Base-by-base conservation (phyloP, 1,140 invertebrate genomes). In the Schlechtendalia chinensis region DNA sequence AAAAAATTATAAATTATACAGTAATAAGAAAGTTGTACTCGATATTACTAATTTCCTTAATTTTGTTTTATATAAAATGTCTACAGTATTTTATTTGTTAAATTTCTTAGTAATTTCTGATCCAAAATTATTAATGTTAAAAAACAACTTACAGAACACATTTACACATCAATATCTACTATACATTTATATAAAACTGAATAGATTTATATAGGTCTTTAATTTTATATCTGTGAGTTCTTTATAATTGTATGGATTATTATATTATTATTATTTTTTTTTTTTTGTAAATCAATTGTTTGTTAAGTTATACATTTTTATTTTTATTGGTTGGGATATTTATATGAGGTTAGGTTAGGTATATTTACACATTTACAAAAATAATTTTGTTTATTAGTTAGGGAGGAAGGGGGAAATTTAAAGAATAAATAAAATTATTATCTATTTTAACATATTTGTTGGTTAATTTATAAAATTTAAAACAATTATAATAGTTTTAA, bases 271-370 rank as follows among this genome's bases (percentile, higher is more conserved):
- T 19, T 32, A 32, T 74, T 29, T 58, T 61, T 24, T 59, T 3
- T 27, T 47, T 27, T 59, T 47, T 79, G 74, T 79, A 63, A 58
- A 79, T 79, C 39, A 47, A 79, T 79, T 63, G 27, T 77, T 61
- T 79, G 58, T 79, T 79, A 47, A 24, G 47, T 59, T 24, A 47
- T n/a, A 61, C 59, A 58, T 61, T 59, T 79, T 59, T 61, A 61
- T 61, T 59, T 79, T 59, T 75, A 19, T 50, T 59, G 29, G 56
- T 58, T 47, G 56, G 54, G 72, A 58, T 45, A 27, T 6, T 5
- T 29, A 61, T 39, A 39, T 39, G 8, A 4, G 8, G 3, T 39
- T n/a, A n/a, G n/a, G 32, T 39, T 3, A 29, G 22, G 6, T 24
- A 67, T 71, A 50, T 71, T 50, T 63, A 32, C 29, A 29, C 16